Percentiles rank a stretch among this genome's conserved stretches.
Conservation (phyloP, 2,113 vertebrate genomes). For the Corythoichthys intestinalis region DNA sequence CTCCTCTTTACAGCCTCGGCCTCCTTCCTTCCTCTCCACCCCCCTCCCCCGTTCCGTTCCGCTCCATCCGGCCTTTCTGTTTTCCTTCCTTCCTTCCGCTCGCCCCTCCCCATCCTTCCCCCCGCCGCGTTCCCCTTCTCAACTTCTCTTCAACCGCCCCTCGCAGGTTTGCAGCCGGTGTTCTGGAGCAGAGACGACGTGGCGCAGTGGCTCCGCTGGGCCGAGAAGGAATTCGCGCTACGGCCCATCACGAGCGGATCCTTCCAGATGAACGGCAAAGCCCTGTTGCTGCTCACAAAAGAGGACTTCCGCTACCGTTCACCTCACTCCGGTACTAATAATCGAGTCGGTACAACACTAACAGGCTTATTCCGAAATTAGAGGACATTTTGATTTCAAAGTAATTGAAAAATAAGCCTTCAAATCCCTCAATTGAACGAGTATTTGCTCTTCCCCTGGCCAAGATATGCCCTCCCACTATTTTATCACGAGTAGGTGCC, state of each 20-base stretch:
- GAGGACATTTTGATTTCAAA: no score
- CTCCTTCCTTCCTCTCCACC: constrained; percentile 50
- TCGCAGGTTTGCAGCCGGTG: constrained; percentile 86
- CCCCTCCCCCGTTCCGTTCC: constrained; percentile 3
- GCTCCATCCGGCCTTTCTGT: constrained; percentile 34
- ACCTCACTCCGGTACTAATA: constrained; percentile 85
- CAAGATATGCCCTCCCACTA: no score
- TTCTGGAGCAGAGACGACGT: constrained; percentile 96
- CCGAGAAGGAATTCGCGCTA: constrained; percentile 92
- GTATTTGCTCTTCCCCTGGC: no score
- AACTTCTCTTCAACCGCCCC: not conserved
- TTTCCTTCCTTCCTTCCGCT: constrained; percentile 4
- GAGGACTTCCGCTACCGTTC: constrained; percentile 98
- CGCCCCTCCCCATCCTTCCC: not conserved
- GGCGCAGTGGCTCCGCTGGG: constrained; percentile 94
- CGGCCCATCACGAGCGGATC: constrained; percentile 86
- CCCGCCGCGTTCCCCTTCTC: not conserved
- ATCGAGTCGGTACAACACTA: no score
- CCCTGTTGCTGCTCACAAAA: constrained; percentile 96
- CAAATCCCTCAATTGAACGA: no score
- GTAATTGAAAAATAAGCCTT: no score
- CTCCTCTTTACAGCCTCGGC: constrained; percentile 65
- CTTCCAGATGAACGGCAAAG: constrained; percentile 99
- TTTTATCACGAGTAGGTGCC: no score
- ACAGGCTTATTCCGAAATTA: no score